These are phyloP conservation scores for Sebastes flavidus DNA, from an alignment of 2,797 vertebrate genomes.

Conservation along the genomic window DNA sequence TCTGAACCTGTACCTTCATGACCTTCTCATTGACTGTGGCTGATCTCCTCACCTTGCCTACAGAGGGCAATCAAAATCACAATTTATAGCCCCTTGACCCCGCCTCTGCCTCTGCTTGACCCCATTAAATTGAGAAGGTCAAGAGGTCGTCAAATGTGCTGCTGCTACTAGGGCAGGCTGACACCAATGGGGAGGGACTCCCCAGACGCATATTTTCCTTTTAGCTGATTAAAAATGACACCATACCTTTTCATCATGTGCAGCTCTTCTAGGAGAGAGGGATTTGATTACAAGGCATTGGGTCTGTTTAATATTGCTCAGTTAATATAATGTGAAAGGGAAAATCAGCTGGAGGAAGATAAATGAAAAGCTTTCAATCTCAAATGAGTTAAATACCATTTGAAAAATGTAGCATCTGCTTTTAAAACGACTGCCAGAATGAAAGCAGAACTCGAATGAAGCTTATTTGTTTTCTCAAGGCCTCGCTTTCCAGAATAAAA, in stretches of 20 bases:
- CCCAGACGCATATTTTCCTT: slow-evolving; percentile 32
- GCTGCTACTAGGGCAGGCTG: not conserved
- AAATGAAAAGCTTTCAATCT: slow-evolving; percentile 35
- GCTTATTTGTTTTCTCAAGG: slow-evolving; percentile 11
- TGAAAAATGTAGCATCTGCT: slow-evolving; percentile 19
- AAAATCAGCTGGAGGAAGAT: slow-evolving; percentile 18
- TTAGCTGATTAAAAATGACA: slow-evolving; percentile 53
- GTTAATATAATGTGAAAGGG: slow-evolving; percentile 17
- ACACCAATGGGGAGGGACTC: slow-evolving; percentile 19
- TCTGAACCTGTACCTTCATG: slow-evolving; percentile 10
- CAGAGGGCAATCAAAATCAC: slow-evolving; percentile 34
- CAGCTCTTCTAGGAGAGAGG: not conserved
- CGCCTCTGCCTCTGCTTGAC: not conserved
- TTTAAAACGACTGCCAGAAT: not conserved
- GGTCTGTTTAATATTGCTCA: slow-evolving; percentile 34
- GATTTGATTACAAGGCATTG: slow-evolving; percentile 21
- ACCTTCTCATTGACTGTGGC: slow-evolving; percentile 38
- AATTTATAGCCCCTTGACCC: slow-evolving; percentile 37
- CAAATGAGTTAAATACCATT: slow-evolving; percentile 37
- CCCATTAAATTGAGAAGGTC: slow-evolving; percentile 50
- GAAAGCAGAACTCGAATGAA: not conserved
- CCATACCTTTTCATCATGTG: slow-evolving; percentile 20
- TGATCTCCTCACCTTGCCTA: slow-evolving; percentile 24
- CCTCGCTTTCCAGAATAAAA: not conserved
- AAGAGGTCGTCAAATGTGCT: slow-evolving; percentile 44